These are phyloP conservation scores for Hippocampus zosterae DNA, from an alignment of 2,113 vertebrate species.

Conservation along the genomic window DNA sequence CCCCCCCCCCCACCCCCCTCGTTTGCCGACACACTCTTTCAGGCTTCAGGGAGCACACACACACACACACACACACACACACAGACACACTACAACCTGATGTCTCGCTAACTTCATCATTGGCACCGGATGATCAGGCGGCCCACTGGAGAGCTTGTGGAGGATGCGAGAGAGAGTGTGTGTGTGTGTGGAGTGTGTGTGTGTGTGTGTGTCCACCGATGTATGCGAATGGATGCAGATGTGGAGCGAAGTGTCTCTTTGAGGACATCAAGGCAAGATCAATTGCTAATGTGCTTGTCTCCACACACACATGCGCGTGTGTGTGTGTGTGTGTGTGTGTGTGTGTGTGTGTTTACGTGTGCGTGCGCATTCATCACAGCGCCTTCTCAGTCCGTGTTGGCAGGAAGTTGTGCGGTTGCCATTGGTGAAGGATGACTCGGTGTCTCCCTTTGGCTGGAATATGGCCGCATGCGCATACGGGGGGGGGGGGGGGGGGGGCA, in stretches of 20 bases:
- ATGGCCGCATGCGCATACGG: slow-evolving; percentile 33
- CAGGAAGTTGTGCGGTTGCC: slow-evolving; percentile 71
- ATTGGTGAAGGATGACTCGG: slow-evolving; percentile 72
- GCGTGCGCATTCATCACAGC: slow-evolving; percentile 67
- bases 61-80: slow-evolving; percentile 31
- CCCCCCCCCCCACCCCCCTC: slow-evolving; percentile 59
- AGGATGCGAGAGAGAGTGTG: slow-evolving; percentile 53
- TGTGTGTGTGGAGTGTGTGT: slow-evolving; percentile 32
- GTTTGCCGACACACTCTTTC: slow-evolving; percentile 71
- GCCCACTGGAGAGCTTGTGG: slow-evolving; percentile 55
- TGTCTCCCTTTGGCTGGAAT: slow-evolving; percentile 47
- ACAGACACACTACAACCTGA: slow-evolving; percentile 52
- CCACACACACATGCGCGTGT: slow-evolving; percentile 8
- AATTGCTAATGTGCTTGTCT: slow-evolving; percentile 55
- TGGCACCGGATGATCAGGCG: slow-evolving; percentile 68
- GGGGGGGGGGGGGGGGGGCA: too few species aligned
- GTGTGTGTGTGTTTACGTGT: slow-evolving; percentile 29
- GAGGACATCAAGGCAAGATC: slow-evolving; percentile 54
- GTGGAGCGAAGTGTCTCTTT: slow-evolving; percentile 66
- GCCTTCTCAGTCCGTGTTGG: slow-evolving; percentile 66
- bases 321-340: slow-evolving; percentile 33
- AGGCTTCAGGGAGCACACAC: slow-evolving; percentile 72
- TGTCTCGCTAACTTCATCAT: slow-evolving; percentile 77
- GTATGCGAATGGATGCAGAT: slow-evolving; percentile 52
- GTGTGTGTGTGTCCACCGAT: slow-evolving; percentile 40